Evolutionary conservation across 2,113 vertebrate genomes (phyloP), one percentile per base, ranked within the genome.

Genomic region (Girardinichthys multiradiatus): DNA sequence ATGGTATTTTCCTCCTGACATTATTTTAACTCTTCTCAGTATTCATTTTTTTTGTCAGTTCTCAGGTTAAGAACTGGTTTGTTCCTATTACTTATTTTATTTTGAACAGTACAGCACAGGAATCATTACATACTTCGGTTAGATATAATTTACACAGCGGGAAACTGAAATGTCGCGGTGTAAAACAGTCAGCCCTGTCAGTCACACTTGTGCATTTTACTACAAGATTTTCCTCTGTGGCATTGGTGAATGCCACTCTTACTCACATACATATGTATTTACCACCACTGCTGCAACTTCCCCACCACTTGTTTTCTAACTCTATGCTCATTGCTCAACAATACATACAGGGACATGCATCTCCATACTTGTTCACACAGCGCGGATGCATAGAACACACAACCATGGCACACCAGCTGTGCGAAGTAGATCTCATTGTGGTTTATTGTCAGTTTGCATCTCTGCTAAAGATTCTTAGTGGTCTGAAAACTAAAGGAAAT

Each of bases 391-490:
- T 19, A 69, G 24, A 42, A n/a, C 62, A 39, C 6, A 39, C 19
- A 30, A 54, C 39, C 9, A 70, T 65, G 79, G 76, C 58, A 72
- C 57, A 60, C 30, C 87, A 87, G 81, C 83, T 87, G 83, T 84
- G 79, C 26, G 5, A 60, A 66, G 64, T 11, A 69, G 77, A 77
- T 81, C 71, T 68, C 6, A 3, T 60, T 90, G 87, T 89, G 87
- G 87, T 89, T 81, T 39, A 54, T 57, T 79, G 81, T 84, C 89
- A 87, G 87, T 90, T 90, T 87, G 70, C 70, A 73, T 64, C 68
- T 83, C 67, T 76, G 77, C 71, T 82, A 64, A 64, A 85, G 80
- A 87, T 84, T 88, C 80, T 65, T 68, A 59, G 69, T 80, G 70
- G 61, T 83, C 68, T 48, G 72, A 83, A 85, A 79, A 73, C 27